Evolutionary conservation across 2,113 vertebrate genomes (phyloP).

Genomic region (Pelodiscus sinensis): DNA sequence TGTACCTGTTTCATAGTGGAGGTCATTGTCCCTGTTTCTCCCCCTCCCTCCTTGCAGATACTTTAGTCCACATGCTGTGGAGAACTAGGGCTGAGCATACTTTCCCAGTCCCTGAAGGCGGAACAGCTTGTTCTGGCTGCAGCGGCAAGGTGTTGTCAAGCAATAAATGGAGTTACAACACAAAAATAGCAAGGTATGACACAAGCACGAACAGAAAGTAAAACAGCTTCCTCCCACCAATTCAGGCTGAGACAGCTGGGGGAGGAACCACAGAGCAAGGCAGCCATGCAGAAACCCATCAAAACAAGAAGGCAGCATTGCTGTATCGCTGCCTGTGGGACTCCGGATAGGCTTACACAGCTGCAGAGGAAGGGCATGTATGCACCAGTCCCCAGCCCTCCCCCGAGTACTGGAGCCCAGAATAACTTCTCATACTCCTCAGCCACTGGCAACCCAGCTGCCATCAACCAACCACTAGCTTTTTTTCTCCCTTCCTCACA

Average conservation of each 20-base stretch:
- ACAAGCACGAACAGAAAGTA: conserved; percentile 47
- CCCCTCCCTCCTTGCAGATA: not conserved
- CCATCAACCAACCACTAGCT: not conserved
- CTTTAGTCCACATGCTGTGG: accelerated
- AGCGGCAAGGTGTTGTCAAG: not conserved
- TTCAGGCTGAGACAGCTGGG: not conserved
- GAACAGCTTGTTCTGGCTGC: not conserved
- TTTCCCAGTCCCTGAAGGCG: conserved; percentile 4
- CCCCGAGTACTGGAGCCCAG: not conserved
- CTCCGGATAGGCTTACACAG: accelerated
- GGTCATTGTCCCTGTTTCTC: not conserved
- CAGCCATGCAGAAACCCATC: not conserved
- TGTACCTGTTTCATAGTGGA: not conserved
- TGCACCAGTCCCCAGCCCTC: not conserved
- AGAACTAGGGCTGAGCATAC: not conserved
- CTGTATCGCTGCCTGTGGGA: accelerated
- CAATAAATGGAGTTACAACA: no score
- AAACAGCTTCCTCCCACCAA: not conserved
- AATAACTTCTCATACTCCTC: not conserved
- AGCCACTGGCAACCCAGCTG: not conserved
- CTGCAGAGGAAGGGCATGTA: not conserved
- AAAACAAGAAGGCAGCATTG: accelerated
- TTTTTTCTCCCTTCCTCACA: accelerated
- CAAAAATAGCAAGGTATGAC: conserved; percentile 70
- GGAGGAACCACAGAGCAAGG: not conserved